These are phyloP conservation scores for Apoda limacodes DNA, from an alignment of 2,888 invertebrate species.

Conservation along the genomic window DNA sequence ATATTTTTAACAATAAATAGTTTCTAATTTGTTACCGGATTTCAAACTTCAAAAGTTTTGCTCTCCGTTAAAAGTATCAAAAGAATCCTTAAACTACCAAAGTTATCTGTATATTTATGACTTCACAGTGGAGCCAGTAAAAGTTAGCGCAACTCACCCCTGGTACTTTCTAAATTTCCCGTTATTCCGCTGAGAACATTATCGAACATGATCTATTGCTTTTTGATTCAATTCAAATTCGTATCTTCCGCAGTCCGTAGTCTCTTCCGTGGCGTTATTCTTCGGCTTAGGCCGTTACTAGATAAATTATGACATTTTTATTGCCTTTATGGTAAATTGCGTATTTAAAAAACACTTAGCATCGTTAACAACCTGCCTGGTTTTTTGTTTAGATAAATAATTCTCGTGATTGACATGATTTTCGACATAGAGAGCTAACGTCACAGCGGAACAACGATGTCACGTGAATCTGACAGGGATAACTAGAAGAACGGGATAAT, in stretches of 20 bases:
- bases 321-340: too few species aligned
- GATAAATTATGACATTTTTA: conserved; percentile 36
- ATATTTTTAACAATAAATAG: conserved; percentile 1
- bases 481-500: too few species aligned
- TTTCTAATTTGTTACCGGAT: conserved; percentile 20
- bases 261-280: too few species aligned
- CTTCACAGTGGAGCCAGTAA: conserved; percentile 1
- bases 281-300: too few species aligned
- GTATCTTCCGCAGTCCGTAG: too few species aligned
- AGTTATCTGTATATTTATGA: conserved; percentile 6
- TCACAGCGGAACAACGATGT: too few species aligned
- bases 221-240: not conserved
- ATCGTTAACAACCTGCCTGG: too few species aligned
- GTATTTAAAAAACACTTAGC: too few species aligned
- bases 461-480: too few species aligned
- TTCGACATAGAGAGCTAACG: too few species aligned
- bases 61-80: conserved; percentile 11
- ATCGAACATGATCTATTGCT: not conserved
- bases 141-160: conserved; percentile 1
- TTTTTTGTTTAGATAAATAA: too few species aligned
- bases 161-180: not conserved
- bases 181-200: not conserved
- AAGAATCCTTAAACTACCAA: conserved; percentile 8
- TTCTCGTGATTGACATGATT: too few species aligned
- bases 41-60: conserved; percentile 21